Conservation (phyloP, 2,113 vertebrate species). For the Copsychus sechellarum region DNA sequence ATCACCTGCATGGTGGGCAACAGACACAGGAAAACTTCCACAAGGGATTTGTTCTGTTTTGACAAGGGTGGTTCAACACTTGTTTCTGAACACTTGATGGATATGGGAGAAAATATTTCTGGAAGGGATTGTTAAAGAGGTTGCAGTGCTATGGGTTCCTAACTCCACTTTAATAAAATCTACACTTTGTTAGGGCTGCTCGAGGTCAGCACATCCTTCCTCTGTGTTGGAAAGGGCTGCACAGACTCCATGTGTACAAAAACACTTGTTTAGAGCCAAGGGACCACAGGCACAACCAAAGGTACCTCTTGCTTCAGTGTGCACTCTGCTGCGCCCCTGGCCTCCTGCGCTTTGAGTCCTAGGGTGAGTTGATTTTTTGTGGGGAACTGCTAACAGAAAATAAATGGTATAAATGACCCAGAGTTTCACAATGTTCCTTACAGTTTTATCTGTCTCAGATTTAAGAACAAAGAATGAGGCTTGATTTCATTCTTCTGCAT, state of each 20-base stretch:
- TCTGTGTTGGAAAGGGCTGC: not conserved
- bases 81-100: not conserved
- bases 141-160: rapidly evolving
- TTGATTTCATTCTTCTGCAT: not conserved
- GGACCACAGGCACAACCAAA: not conserved
- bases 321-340: not conserved
- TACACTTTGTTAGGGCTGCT: not conserved
- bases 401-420: not conserved
- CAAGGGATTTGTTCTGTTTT: not conserved
- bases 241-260: not conserved
- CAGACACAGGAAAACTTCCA: not conserved
- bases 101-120: not conserved
- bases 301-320: not conserved
- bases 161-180: not conserved
- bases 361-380: not conserved
- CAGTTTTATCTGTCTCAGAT: not conserved
- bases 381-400: not conserved
- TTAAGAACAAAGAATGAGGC: not conserved
- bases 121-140: not conserved
- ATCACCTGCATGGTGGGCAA: not conserved
- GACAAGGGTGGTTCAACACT: not conserved
- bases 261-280: not conserved
- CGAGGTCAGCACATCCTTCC: not conserved
- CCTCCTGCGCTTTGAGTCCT: not conserved
- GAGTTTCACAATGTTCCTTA: not conserved